These are phyloP conservation scores for Linepithema humile DNA, from an alignment of 1,140 invertebrate genomes.

Conservation along the genomic window DNA sequence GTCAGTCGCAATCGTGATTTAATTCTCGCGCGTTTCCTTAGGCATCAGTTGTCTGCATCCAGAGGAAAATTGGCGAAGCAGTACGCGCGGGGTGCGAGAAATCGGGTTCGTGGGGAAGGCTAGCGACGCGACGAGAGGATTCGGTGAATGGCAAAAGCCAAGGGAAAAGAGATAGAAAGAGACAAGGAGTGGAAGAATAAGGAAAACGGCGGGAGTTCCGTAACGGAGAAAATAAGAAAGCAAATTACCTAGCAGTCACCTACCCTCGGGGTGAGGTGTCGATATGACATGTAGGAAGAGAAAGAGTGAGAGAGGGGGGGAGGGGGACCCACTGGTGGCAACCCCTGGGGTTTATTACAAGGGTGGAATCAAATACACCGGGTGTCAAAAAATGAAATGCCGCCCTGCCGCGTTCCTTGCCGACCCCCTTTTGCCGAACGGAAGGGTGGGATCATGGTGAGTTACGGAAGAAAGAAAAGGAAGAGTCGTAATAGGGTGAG, in stretches of 20 bases:
- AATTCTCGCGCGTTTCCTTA: slow-evolving; percentile 46
- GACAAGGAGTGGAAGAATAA: neutral
- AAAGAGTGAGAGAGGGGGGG: slow-evolving; percentile 48
- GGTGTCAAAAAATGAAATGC: slow-evolving; percentile 85
- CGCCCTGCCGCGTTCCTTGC: slow-evolving; percentile 72
- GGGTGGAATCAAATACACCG: slow-evolving; percentile 85
- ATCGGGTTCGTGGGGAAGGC: slow-evolving; percentile 64
- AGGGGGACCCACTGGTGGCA: slow-evolving; percentile 67
- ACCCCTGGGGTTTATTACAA: slow-evolving; percentile 84
- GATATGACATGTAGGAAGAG: slow-evolving; percentile 83
- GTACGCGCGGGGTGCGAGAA: slow-evolving; percentile 31
- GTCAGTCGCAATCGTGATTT: slow-evolving; percentile 57
- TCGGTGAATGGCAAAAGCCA: slow-evolving; percentile 36
- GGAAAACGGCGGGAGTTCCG: slow-evolving; percentile 56
- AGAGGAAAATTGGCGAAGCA: slow-evolving; percentile 65
- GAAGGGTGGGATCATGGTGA: slow-evolving; percentile 68
- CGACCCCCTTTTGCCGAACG: slow-evolving; percentile 35
- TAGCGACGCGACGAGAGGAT: slow-evolving; percentile 54
- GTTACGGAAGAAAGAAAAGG: slow-evolving; percentile 61
- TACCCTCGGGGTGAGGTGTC: slow-evolving; percentile 82
- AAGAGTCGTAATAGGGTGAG: slow-evolving; percentile 59
- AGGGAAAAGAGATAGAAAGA: slow-evolving; percentile 24
- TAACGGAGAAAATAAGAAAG: slow-evolving; percentile 83
- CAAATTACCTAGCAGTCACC: slow-evolving; percentile 84
- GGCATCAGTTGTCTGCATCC: slow-evolving; percentile 41